These are phyloP conservation scores for Yponomeuta evonymella DNA, from an alignment of 2,888 invertebrate genomes.

Conservation along the genomic window DNA sequence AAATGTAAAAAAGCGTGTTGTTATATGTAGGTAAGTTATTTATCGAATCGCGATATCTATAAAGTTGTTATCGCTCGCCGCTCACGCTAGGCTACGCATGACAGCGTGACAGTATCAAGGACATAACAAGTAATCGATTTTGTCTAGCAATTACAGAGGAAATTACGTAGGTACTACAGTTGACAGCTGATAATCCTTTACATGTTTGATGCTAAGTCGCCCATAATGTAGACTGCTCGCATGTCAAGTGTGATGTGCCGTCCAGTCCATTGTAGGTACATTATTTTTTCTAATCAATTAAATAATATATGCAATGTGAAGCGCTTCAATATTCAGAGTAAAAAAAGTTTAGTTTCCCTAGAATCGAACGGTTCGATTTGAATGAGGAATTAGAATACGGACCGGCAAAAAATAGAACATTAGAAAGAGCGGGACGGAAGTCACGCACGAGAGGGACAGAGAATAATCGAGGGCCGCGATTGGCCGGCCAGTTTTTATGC, in stretches of 20 bases:
- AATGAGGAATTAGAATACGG: conserved; percentile 73
- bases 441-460: conserved; percentile 46
- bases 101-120: conserved; percentile 3
- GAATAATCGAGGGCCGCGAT: conserved; percentile 43
- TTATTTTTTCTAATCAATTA: too few species aligned
- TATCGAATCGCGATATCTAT: neutral
- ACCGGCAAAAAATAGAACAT: conserved; percentile 70
- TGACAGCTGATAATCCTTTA: too few species aligned
- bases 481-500: conserved; percentile 74
- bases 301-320: too few species aligned
- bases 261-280: too few species aligned
- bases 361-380: conserved; percentile 64
- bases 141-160: neutral
- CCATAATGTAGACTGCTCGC: too few species aligned
- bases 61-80: conserved; percentile 1
- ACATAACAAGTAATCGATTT: neutral
- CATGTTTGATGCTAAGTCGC: too few species aligned
- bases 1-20: conserved; percentile 1
- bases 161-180: neutral
- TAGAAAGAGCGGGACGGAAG: conserved; percentile 58
- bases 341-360: conserved; percentile 58
- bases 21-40: neutral
- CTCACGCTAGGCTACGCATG: conserved; percentile 1
- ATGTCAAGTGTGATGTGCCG: too few species aligned
- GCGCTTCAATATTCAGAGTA: neutral